Evolutionary conservation across 2,797 vertebrate genomes (phyloP).

Genomic region (Danio jaintianensis): DNA sequence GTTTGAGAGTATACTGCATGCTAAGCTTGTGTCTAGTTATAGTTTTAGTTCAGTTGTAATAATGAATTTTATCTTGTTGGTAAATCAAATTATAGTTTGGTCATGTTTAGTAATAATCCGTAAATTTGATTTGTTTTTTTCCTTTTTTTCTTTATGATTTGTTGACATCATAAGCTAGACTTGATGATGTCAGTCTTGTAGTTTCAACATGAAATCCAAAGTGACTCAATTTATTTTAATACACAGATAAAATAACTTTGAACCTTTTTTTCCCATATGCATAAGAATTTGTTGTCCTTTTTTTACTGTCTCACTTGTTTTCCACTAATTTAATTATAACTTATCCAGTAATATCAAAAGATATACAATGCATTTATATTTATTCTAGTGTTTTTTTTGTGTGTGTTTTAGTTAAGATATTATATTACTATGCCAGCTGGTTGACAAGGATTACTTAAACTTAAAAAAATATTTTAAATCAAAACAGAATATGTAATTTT

Average conservation of each 20-base stretch:
- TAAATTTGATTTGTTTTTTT: background rate
- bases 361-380: no score
- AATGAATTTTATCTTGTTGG: background rate
- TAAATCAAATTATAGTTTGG: background rate
- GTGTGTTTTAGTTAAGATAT: no score
- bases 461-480: no score
- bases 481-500: no score
- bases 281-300: no score
- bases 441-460: no score
- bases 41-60: background rate
- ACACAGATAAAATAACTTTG: background rate
- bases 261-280: no score
- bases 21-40: background rate
- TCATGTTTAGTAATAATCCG: background rate
- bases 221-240: background rate
- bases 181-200: background rate
- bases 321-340: no score
- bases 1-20: background rate
- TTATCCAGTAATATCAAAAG: no score
- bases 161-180: background rate
- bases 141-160: background rate
- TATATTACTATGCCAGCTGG: no score
- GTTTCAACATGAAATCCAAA: slow-evolving; percentile 1
- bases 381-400: no score
- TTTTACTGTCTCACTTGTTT: no score